These are phyloP conservation scores for Achlya flavicornis DNA, from an alignment of 2,888 invertebrate genomes.

Conservation along the genomic window DNA sequence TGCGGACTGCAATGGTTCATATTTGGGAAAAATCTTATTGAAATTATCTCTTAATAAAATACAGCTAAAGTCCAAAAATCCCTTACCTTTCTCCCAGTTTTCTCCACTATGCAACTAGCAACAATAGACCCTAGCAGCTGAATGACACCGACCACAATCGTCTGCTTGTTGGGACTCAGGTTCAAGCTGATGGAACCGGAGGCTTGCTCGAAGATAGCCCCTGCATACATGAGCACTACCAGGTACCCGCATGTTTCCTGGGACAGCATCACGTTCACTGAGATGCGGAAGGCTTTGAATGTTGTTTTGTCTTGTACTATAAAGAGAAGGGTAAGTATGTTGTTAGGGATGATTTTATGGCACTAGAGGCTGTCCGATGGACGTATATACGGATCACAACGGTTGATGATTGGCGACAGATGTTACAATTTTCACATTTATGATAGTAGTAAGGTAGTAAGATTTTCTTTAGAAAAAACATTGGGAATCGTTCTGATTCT, in stretches of 20 bases:
- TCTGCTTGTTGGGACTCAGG: slow-evolving; percentile 77
- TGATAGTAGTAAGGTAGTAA: too few species aligned
- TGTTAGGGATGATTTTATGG: background rate
- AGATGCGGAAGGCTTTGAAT: slow-evolving; percentile 76
- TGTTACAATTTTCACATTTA: too few species aligned
- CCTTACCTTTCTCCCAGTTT: slow-evolving; percentile 75
- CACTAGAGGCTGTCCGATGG: too few species aligned
- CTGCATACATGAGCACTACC: slow-evolving; percentile 79
- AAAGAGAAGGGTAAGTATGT: slow-evolving; percentile 26
- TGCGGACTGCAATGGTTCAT: too few species aligned
- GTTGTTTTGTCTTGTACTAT: slow-evolving; percentile 75
- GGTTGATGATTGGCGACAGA: too few species aligned
- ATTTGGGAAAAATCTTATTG: too few species aligned
- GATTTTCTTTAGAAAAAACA: too few species aligned
- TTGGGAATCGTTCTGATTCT: too few species aligned
- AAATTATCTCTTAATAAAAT: background rate
- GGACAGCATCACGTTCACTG: slow-evolving; percentile 76
- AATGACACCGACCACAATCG: slow-evolving; percentile 73
- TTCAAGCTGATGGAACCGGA: slow-evolving; percentile 72
- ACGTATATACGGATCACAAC: too few species aligned
- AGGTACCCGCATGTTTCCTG: slow-evolving; percentile 80
- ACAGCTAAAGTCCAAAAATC: background rate
- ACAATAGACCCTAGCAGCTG: slow-evolving; percentile 74
- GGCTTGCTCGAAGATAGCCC: slow-evolving; percentile 76
- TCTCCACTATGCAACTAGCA: slow-evolving; percentile 77